Evolutionary conservation across 2,797 vertebrate genomes (phyloP).

Genomic region (Liasis olivaceus): DNA sequence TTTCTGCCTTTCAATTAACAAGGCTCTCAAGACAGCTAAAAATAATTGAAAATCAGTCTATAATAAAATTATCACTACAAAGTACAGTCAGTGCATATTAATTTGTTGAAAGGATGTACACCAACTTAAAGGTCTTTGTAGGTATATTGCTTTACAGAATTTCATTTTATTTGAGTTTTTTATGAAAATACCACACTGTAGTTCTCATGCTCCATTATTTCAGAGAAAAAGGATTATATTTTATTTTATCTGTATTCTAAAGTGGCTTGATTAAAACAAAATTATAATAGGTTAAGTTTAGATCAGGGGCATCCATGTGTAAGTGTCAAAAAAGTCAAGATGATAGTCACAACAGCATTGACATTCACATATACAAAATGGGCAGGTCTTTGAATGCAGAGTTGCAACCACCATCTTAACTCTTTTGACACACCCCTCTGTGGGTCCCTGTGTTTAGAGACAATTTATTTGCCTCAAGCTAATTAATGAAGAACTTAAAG

Average conservation of each 20-base stretch:
- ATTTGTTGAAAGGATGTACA: neutral
- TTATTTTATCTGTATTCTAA: neutral
- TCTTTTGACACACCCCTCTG: too few relatives aligned
- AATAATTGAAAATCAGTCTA: neutral
- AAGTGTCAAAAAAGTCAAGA: too few relatives aligned
- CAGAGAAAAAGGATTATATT: neutral
- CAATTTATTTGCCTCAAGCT: neutral
- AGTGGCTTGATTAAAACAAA: neutral
- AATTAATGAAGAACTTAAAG: neutral
- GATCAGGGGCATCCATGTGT: too few relatives aligned
- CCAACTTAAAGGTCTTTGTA: neutral
- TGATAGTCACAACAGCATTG: too few relatives aligned
- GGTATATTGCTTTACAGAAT: too few relatives aligned
- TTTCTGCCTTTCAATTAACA: neutral
- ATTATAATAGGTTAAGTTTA: neutral
- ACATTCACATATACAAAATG: too few relatives aligned
- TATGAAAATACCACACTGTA: neutral
- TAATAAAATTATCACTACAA: neutral
- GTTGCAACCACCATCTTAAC: too few relatives aligned
- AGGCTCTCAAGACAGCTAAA: neutral
- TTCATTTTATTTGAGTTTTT: neutral
- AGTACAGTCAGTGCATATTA: neutral
- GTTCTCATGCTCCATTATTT: slow-evolving; percentile 26
- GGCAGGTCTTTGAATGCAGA: too few relatives aligned
- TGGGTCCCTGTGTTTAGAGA: too few relatives aligned